Percentiles rank a stretch among this genome's conserved stretches.
These are phyloP conservation scores for Aphaenogaster ashmeadi DNA, from an alignment of 1,140 invertebrate species.

Conservation along the genomic window DNA sequence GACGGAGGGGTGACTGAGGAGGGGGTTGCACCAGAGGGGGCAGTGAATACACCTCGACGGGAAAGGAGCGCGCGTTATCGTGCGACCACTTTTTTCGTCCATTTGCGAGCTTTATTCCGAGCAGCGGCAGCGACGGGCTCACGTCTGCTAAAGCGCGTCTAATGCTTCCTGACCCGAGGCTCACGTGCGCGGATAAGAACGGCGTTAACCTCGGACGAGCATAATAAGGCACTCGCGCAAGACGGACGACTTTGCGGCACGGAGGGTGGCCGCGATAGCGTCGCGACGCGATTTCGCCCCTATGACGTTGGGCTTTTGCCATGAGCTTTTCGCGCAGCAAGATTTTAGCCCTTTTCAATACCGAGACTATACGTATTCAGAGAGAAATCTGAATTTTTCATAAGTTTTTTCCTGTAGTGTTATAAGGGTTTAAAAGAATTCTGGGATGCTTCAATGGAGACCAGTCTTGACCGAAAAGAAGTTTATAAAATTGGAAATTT, in stretches of 20 bases:
- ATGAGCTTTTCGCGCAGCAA: background rate
- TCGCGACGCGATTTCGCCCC: slow-evolving; percentile 29
- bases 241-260: slow-evolving; percentile 64
- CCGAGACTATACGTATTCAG: slow-evolving; percentile 6
- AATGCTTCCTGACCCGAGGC: slow-evolving; percentile 68
- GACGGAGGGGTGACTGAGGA: background rate
- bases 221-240: slow-evolving; percentile 69
- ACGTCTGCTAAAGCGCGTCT: slow-evolving; percentile 53
- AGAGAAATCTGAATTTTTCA: slow-evolving; percentile 37
- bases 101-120: slow-evolving; percentile 78
- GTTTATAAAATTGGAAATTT: slow-evolving; percentile 9
- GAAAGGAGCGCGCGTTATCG: slow-evolving; percentile 73
- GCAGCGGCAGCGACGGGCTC: slow-evolving; percentile 25
- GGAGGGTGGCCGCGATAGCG: slow-evolving; percentile 31
- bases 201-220: slow-evolving; percentile 58
- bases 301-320: slow-evolving; percentile 24
- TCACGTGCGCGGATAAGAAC: slow-evolving; percentile 61
- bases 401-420: slow-evolving; percentile 14
- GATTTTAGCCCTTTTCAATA: slow-evolving; percentile 40
- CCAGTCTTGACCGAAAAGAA: background rate
- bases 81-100: slow-evolving; percentile 78
- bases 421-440: slow-evolving; percentile 11
- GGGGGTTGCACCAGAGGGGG: background rate
- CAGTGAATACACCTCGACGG: slow-evolving; percentile 39
- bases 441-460: background rate